Evolutionary conservation across 2,888 invertebrate species (phyloP), one percentile per base, ranked within the genome.

Genomic region (Patella ulyssiponensis): DNA sequence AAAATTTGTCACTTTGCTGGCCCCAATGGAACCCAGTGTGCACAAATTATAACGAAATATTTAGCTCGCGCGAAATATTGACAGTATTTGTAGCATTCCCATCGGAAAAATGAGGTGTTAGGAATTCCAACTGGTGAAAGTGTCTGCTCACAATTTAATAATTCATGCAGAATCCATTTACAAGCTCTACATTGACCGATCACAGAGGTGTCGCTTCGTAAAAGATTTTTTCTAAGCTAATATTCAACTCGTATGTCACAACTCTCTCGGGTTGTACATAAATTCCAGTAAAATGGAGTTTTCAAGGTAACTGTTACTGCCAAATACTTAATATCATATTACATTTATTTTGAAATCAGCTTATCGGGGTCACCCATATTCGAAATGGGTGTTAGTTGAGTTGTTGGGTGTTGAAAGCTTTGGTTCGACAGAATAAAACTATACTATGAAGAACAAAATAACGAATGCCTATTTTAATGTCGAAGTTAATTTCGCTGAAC

Each of bases 131-230:
- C 64, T 64, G 20, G 64, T 23, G 64, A 64, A 64, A 64, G 20
- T 20, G 64, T 64, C 20, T 64, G 64, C 64, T 64, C 64, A 23
- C 64, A 64, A 64, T 64, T 64, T 64, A 64, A 64, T 64, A 64
- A 64, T 64, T 64, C 20, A 64, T 64, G 64, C 64, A 64, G 64
- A 64, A 64, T 64, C 64, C 64, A 64, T 64, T 64, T 64, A 64
- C 64, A 64, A 64, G 64, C 64, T 64, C 64, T 20, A 64, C 64
- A 64, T 64, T 64, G 20, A 23, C 64, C 64, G 64, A 23, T 64
- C 20, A 64, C 23, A 23, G 23, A 23, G 64, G 64, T 64, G 64
- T 64, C 20, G 14, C 20, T 64, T 64, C 64, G 23, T 20, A 64
- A 23, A 64, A 23, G 23, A 23, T 23, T 64, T 64, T 64, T 64